Base-by-base conservation (phyloP, 64 coral and sea anemone genomes). In the Exaiptasia diaphana region DNA sequence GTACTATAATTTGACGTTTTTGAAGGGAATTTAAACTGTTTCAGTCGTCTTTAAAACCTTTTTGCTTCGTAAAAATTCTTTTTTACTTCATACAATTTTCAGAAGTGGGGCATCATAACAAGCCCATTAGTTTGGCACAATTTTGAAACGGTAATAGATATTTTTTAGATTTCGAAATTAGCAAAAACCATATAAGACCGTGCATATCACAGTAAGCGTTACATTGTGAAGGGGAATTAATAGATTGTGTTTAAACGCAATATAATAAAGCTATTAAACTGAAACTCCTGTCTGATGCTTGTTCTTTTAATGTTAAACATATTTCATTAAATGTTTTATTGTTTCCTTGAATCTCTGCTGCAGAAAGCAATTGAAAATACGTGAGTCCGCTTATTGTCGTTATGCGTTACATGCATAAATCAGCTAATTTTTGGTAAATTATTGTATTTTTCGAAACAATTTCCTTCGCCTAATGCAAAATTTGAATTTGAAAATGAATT, bases 11-110 rank as follows among this genome's bases (percentile, higher is more conserved):
- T 18, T n/a, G 29, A 10, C 7, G n/a, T 41, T 23, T 71, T 13
- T 1, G 67, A n/a, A 71, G 41, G 31, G 41, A n/a, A 38, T 71
- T 14, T 73, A 11, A 42, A 73, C 68, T 73, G 68, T 73, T 41
- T 73, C 45, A 42, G 43, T 73, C 45, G 43, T 23, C 21, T 1
- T 73, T 73, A 42, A 42, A 43, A 73, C 45, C 27, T 73, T 73
- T 40, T 73, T 44, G 11, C 43, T 8, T 46, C 15, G 43, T 46
- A 46, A 46, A 46, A 7, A 46, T 46, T 46, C 43, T 15, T 8
- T 46, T 46, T 46, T 46, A 46, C 15, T 46, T 15, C 43, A 46
- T 46, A 46, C 43, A 46, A 46, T 46, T 46, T 8, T 8, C 43
- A 46, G 43, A 15, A 15, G 15, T 46, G 43, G 15, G 15, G 43